Conservation (phyloP, 1,140 invertebrate species). For the Fopius arisanus region DNA sequence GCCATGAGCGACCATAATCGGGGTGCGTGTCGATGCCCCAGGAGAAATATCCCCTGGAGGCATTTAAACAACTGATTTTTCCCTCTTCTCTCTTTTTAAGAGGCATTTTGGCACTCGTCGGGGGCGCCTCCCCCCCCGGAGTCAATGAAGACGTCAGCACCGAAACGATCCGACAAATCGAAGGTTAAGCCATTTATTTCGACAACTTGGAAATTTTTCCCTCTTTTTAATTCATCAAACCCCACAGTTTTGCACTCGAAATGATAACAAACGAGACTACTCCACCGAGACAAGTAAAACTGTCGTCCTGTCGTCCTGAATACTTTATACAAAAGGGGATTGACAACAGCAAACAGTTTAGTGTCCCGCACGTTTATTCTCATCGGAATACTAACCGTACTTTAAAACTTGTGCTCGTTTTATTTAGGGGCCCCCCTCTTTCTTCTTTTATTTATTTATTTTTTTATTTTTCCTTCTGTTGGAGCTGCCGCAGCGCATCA, state of each 20-base stretch:
- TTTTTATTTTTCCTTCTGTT: background rate
- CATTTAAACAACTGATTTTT: background rate
- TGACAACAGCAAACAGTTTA: conserved; percentile 64
- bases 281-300: background rate
- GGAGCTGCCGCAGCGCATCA: conserved; percentile 25
- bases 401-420: conserved; percentile 7
- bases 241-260: background rate
- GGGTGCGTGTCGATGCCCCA: conserved; percentile 37
- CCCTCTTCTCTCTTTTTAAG: background rate
- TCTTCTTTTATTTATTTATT: too few relatives aligned
- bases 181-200: too few relatives aligned
- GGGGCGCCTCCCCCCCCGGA: too few relatives aligned
- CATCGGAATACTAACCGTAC: conserved; percentile 16
- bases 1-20: conserved; percentile 42
- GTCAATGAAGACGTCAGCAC: too few relatives aligned
- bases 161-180: background rate
- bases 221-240: background rate
- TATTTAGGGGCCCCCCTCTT: too few relatives aligned
- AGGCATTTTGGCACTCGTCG: background rate
- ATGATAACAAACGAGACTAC: background rate
- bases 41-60: conserved; percentile 18
- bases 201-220: too few relatives aligned
- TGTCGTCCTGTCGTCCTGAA: background rate
- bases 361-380: conserved; percentile 62
- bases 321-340: conserved; percentile 38